Evolutionary conservation across 2,113 vertebrate species (phyloP), one percentile per base, ranked within the genome.

Genomic region (Nibea coibor): DNA sequence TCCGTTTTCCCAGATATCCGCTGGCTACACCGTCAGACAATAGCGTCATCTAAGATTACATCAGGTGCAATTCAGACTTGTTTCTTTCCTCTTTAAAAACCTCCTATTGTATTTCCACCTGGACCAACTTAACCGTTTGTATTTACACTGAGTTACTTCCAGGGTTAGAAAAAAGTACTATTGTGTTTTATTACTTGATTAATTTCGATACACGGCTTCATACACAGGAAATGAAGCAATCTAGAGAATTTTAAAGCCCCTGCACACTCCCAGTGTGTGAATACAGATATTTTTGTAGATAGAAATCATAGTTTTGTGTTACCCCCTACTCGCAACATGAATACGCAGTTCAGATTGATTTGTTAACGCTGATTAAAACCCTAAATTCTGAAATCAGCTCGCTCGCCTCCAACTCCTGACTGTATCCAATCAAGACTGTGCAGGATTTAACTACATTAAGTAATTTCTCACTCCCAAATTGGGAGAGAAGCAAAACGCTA

Each of bases 371-470:
- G 14, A 75, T 78, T 51, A 50, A 66, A 63, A 54, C 2, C 5
- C 42, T 26, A 1, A 42, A 63, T 54, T 75, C 15, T 45, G 0
- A 72, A 78, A 74, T 47, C 5, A 51, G 35, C 54, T 78, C 10
- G 1, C 35, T 24, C 51, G n/a, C 35, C 39, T 75, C 24, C 39
- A 59, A 15, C 9, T 58, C 4, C 11, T 45, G 28, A 28, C 7
- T 19, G 56, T 1, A 68, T 57, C 56, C 39, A 71, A 80, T 80
- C 31, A 58, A 51, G 19, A 26, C 14, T 12, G 17, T 28, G 43
- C 45, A 31, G 28, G 48, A 74, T 28, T 26, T 4, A 48, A 67
- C 17, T 58, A 19, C 3, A 64, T 59, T 28, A 35, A 26, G 22
- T 80, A 15, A 42, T 35, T 61, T 63, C 22, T 63, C 51, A 17